Base-by-base conservation (phyloP, 1,140 invertebrate genomes). In the Camponotus pennsylvanicus region DNA sequence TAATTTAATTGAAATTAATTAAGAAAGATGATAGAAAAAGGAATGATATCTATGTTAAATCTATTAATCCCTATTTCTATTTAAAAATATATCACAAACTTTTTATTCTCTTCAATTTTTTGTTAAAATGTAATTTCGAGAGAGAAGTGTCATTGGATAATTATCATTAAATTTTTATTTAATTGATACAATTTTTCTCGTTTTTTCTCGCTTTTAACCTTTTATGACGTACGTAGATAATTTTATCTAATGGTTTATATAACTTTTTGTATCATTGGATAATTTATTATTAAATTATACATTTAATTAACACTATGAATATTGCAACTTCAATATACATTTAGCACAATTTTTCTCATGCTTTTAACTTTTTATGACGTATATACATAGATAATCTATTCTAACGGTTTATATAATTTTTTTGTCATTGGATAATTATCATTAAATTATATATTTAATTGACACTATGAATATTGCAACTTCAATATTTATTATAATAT, bases 1-100 rank as follows among this genome's bases (percentile, higher is more conserved):
- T n/a, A 57, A 52, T 71, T 55, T 55, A 5, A 18, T 79, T 5
- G 11, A 67, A 80, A 42, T 42, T 42, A 57, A 34, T 27, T 45
- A 11, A 64, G 32, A 42, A 32, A 13, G 11, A n/a, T 55, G 0
- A n/a, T 45, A 27, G 40, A 1, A 13, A 9, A 8, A 52, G 6
- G 66, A 66, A 67, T 37, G 8, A 55, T 55, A 11, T 5, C 3
- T 18, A 27, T 27, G 5, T 15, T 6, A 52, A 66, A 40, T 79
- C 21, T 21, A 21, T 40, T 21, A 21, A 37, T 27, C 63, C 8
- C 18, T 27, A 32, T 3, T 37, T 37, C 27, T 5, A 52, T 59
- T 79, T 67, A 9, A 34, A n/a, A 76, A 32, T 64, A 52, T 52
- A 52, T 6, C 1, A 9, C 42, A 3, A 64, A 34, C 4, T 34